Conservation (phyloP, 2,113 vertebrate species). For the Heterochromis multidens region DNA sequence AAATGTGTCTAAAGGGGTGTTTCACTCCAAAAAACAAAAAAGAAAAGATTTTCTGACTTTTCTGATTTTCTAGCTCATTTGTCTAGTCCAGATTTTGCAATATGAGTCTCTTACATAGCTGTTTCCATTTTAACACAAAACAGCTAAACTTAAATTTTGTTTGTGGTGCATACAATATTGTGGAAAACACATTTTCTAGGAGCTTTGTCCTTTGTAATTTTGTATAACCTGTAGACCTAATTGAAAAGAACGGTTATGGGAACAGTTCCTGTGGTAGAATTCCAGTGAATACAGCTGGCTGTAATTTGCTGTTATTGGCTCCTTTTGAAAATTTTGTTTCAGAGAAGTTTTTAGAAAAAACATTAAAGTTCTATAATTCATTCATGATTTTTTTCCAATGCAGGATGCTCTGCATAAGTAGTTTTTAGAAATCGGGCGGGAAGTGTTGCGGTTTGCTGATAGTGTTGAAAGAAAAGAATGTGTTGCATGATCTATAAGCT, state of each 20-base stretch:
- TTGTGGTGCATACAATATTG: neutral
- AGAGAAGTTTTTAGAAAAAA: neutral
- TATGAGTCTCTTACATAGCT: neutral
- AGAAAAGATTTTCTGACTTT: neutral
- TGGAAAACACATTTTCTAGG: neutral
- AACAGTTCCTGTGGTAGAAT: neutral
- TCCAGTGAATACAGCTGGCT: neutral
- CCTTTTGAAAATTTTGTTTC: neutral
- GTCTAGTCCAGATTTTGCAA: neutral
- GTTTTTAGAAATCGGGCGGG: conserved; percentile 16
- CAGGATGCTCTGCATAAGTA: conserved; percentile 17
- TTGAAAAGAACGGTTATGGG: neutral
- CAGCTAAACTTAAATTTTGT: neutral
- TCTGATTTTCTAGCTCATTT: neutral
- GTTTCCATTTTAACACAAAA: neutral
- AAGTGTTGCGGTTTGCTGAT: conserved; percentile 37
- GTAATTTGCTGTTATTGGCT: neutral
- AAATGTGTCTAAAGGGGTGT: neutral
- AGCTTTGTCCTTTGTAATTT: neutral
- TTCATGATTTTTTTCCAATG: conserved; percentile 5
- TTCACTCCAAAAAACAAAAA: neutral
- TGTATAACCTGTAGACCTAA: neutral
- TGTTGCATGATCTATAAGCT: conserved; percentile 47
- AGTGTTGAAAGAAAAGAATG: conserved; percentile 52
- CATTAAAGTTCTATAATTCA: conserved; percentile 1